These are phyloP conservation scores for Andricus quercusramuli DNA, from an alignment of 2,888 invertebrate species.

Conservation along the genomic window DNA sequence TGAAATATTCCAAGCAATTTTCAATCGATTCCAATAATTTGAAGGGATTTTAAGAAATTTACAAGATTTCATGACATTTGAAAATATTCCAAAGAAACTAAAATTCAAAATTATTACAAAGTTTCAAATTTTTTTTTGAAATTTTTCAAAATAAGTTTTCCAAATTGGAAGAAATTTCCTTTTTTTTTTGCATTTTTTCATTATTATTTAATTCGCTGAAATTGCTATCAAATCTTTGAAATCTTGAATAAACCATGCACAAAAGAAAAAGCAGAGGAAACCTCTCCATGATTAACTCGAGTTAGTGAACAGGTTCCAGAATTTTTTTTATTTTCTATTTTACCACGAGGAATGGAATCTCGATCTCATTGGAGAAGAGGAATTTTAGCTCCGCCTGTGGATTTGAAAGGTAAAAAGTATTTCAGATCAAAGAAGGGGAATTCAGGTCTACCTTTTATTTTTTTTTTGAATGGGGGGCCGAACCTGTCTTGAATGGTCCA, in stretches of 20 bases:
- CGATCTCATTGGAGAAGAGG: background rate
- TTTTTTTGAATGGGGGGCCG: constrained; percentile 19
- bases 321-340: background rate
- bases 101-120: too few species aligned
- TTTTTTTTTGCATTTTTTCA: too few species aligned
- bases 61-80: too few species aligned
- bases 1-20: too few species aligned
- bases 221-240: too few species aligned
- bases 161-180: too few species aligned
- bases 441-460: constrained; percentile 6
- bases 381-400: constrained; percentile 27
- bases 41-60: too few species aligned
- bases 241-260: background rate
- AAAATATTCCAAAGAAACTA: too few species aligned
- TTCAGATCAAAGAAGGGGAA: constrained; percentile 13
- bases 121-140: too few species aligned
- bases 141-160: too few species aligned
- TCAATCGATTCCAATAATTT: too few species aligned
- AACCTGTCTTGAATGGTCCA: background rate
- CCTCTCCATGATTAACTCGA: background rate
- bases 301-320: background rate
- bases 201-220: too few species aligned
- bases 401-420: constrained; percentile 25
- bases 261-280: background rate
- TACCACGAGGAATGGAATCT: background rate